Base-by-base conservation (phyloP, 2,888 invertebrate species). In the Candidula unifasciata region DNA sequence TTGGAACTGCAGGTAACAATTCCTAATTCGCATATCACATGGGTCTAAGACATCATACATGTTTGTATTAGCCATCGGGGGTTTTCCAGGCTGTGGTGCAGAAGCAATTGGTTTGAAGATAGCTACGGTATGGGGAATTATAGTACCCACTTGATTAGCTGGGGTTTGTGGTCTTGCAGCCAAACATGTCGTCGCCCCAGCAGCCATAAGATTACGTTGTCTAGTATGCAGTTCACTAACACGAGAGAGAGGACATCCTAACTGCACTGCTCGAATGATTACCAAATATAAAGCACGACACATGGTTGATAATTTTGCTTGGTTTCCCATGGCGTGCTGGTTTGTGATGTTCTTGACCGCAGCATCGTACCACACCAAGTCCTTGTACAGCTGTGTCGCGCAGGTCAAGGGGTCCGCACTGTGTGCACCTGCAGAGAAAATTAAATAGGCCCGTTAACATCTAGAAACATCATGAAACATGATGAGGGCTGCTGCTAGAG, bases 111-210 rank as follows among this genome's bases (percentile, higher is more conserved):
- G 24, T 37, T n/a, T 2, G 35, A 6, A 0, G 3, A 60, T 57
- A 8, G 18, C 1, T 21, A 37, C 1, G 0, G 16, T 3, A 64
- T n/a, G 10, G 16, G 35, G 5, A 8, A 6, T 0, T 37, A 2
- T 21, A 6, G 24, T 21, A 5, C 5, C 35, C 5, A 13, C 0
- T 64, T 2, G 60, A 37, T 60, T 0, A n/a, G 78, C n/a, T 1
- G 60, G n/a, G 8, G 2, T 57, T 30, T 64, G 35, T n/a, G 37
- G 35, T 3, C 52, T 54, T 13, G 37, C 64, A n/a, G 60, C 64
- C 60, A 60, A 78, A n/a, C 78, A 78, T 37, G 60, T n/a, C 8
- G 78, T 64, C n/a, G 13, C 18, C 13, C 78, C 78, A 78, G 52
- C 2, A n/a, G 60, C 35, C 10, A n/a, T 10, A 2, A 78, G 35